These are phyloP conservation scores for Hyles euphorbiae DNA, from an alignment of 1,140 invertebrate species.

Conservation along the genomic window DNA sequence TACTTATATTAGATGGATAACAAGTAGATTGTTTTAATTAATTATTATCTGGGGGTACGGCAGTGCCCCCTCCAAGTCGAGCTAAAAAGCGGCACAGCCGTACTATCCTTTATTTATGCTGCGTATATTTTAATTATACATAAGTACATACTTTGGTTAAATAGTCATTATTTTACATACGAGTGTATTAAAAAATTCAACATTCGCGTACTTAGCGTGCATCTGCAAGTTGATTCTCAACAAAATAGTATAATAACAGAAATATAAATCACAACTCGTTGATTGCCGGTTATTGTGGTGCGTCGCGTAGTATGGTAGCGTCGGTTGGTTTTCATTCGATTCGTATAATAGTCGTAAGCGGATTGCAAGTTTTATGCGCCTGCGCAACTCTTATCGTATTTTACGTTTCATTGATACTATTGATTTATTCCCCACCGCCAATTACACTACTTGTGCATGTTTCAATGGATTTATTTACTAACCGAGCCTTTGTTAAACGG, in stretches of 20 bases:
- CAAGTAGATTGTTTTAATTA: neutral
- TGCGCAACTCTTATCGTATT: constrained; percentile 4
- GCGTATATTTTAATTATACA: neutral
- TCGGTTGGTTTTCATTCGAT: constrained; percentile 5
- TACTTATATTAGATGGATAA: neutral
- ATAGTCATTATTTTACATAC: too few species aligned
- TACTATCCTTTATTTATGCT: too few species aligned
- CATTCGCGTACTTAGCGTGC: too few species aligned
- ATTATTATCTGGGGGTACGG: too few species aligned
- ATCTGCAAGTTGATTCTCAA: too few species aligned
- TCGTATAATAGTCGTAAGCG: constrained; percentile 19
- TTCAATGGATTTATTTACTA: too few species aligned
- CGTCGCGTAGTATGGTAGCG: constrained; percentile 33
- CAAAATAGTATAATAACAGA: too few species aligned
- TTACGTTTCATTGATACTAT: constrained; percentile 15
- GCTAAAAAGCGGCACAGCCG: too few species aligned
- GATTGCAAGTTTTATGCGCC: constrained; percentile 18
- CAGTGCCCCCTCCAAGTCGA: too few species aligned
- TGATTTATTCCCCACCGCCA: constrained; percentile 37
- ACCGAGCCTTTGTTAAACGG: too few species aligned
- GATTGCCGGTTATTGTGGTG: constrained; percentile 41
- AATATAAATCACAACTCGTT: constrained; percentile 28
- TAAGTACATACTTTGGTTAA: too few species aligned
- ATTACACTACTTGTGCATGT: constrained; percentile 43
- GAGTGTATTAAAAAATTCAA: too few species aligned